Base-by-base conservation (phyloP, 2,113 vertebrate species). In the Amphiprion ocellaris region DNA sequence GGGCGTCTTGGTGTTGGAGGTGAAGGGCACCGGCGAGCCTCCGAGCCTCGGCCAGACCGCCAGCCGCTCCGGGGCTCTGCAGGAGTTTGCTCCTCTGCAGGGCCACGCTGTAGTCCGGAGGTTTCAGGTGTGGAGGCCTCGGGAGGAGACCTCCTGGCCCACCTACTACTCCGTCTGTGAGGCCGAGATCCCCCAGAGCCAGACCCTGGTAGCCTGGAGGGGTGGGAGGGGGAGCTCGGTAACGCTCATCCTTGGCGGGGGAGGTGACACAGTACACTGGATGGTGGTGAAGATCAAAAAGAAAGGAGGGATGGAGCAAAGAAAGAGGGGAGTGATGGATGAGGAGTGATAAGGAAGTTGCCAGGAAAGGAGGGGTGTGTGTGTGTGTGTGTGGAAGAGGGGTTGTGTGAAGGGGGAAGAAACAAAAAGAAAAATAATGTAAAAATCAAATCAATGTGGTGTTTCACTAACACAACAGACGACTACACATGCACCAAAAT, bases 221-320 rank as follows among this genome's bases (percentile, higher is more conserved):
- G 91, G 97, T 98, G 87, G 98, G 98, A 92, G 98, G 98, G 79
- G 97, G 97, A 88, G 96, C 97, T 93, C 96, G 97, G 95, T 96
- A 98, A 95, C 97, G 96, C 95, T 96, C 96, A 76, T 98, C 97
- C 96, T 97, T 98, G 95, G 96, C 92, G 92, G 97, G 95, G 91
- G 97, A 97, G 81, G 97, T 99, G 94, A 99, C 95, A 97, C 97
- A 99, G 94, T 99, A 99, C 94, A 99, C 97, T 99, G 96, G 95
- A 90, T 94, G 89, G 69, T 79, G 65, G 80, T 69, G 84, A 33
- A 14, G 60, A 55, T 52, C 90, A 93, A 94, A 94, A 95, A 82
- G 90, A 77, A 75, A 94, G 90, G 79, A 88, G 93, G 93, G 95
- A 83, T 94, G 95, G 93, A 67, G 52, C 12, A 19, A 66, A 59